Conservation (phyloP, 2,888 invertebrate genomes). For the Gibbula magus region DNA sequence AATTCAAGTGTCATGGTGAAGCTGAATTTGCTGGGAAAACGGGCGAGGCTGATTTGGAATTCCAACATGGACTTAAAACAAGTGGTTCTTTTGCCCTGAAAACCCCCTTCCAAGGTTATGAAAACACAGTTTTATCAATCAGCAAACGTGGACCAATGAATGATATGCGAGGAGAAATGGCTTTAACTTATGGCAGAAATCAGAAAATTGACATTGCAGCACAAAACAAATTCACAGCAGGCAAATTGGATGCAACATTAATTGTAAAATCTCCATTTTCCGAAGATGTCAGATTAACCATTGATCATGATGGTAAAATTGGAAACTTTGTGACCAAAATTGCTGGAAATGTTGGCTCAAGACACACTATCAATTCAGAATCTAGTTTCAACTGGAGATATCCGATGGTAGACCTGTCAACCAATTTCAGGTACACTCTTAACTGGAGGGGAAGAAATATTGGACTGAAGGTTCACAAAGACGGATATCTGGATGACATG, state of each 20-base stretch:
- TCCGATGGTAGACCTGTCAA: neutral
- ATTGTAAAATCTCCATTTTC: slow-evolving; percentile 42
- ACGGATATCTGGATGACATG: slow-evolving; percentile 11
- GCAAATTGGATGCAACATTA: slow-evolving; percentile 12
- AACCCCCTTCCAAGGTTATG: slow-evolving; percentile 29
- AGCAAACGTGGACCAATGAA: slow-evolving; percentile 3
- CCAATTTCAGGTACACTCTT: neutral
- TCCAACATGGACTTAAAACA: slow-evolving; percentile 24
- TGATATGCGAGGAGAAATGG: neutral
- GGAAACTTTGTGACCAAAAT: slow-evolving; percentile 36
- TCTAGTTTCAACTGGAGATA: neutral
- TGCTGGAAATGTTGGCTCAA: slow-evolving; percentile 9
- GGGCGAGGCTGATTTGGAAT: slow-evolving; percentile 30
- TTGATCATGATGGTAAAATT: slow-evolving; percentile 41
- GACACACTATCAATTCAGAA: slow-evolving; percentile 10
- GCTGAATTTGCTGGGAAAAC: slow-evolving; percentile 29
- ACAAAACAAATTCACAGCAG: neutral
- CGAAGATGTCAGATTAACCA: slow-evolving; percentile 35
- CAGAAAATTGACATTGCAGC: neutral
- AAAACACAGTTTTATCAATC: slow-evolving; percentile 25
- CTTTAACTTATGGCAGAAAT: neutral
- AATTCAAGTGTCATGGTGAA: slow-evolving; percentile 51
- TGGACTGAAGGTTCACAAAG: slow-evolving; percentile 19
- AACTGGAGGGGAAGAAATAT: neutral
- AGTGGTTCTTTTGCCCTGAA: slow-evolving; percentile 26